phyloP scores from a whole-genome alignment of 2,888 invertebrate genomes.

The Dione vanillae region DNA sequence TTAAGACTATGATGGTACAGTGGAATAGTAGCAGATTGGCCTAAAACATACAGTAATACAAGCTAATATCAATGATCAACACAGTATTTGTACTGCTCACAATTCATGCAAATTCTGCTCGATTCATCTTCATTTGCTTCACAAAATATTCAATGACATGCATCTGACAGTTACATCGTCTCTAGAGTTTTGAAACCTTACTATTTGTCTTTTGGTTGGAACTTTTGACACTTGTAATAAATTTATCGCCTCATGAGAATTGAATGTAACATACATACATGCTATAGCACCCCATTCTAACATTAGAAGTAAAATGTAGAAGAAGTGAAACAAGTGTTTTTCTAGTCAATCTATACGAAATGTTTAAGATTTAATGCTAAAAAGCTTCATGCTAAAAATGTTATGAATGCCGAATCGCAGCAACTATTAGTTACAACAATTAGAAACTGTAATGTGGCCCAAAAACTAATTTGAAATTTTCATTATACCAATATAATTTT shows the following conservation, averaged over 20 bases:
- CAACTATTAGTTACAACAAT: too few species aligned
- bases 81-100: neutral
- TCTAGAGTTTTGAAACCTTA: conserved; percentile 24
- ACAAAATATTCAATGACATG: conserved; percentile 27
- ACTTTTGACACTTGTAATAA: conserved; percentile 36
- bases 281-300: neutral
- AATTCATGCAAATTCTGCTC: conserved; percentile 22
- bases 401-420: too few species aligned
- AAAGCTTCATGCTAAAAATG: too few species aligned
- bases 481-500: too few species aligned
- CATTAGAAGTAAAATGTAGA: neutral
- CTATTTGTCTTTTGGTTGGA: conserved; percentile 16
- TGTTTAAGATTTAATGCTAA: too few species aligned
- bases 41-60: too few species aligned
- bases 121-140: conserved; percentile 13
- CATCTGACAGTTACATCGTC: conserved; percentile 25
- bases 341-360: neutral
- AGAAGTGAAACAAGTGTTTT: neutral
- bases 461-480: too few species aligned
- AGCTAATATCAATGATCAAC: neutral
- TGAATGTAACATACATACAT: conserved; percentile 18
- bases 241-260: conserved; percentile 24
- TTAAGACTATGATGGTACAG: neutral
- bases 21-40: too few species aligned
- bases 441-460: too few species aligned